Base-by-base conservation (phyloP, 2,113 vertebrate species). In the Theristicus caerulescens region DNA sequence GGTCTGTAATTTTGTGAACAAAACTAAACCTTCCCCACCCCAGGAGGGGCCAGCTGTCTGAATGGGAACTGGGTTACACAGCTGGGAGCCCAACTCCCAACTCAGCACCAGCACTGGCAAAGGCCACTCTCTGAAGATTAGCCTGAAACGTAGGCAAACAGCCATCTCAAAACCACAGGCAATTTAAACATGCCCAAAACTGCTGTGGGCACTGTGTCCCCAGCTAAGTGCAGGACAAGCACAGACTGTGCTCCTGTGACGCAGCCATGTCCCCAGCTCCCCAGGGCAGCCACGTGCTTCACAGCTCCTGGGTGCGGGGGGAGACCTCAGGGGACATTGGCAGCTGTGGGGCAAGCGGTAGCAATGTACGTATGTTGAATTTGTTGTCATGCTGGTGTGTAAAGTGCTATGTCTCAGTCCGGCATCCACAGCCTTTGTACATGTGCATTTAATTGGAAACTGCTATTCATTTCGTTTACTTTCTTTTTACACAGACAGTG, bases 151-250 rank as follows among this genome's bases (percentile, higher is more conserved):
- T 3, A 24, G 32, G 13, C 40, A 71, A 79, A 66, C 2, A 70
- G 11, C 17, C 10, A 3, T 26, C 13, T 13, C 21, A 6, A 51
- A 65, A 49, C 5, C 16, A 54, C 21, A 18, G 3, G 4, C 19
- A 6, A 22, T 18, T 44, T 38, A 26, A 13, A 64, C 38, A 24
- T 7, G 12, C 9, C 57, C 40, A 16, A 52, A 76, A 7, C 8
- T 51, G 13, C n/a, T 1, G 1, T 19, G 17, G 8, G 9, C 10
- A 4, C 8, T 0, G 0, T 36, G 46, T 42, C 10, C 24, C 20
- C 32, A 40, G 25, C 4, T 40, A 61, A 34, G 38, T 38, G 38
- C 38, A 22, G 17, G 26, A 58, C 17, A 77, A 19, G 14, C 0
- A 2, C 21, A 24, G 26, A 16, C 5, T 29, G 11, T 36, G 32